Base-by-base conservation (phyloP, 1,140 invertebrate genomes). In the Bombus confusus region DNA sequence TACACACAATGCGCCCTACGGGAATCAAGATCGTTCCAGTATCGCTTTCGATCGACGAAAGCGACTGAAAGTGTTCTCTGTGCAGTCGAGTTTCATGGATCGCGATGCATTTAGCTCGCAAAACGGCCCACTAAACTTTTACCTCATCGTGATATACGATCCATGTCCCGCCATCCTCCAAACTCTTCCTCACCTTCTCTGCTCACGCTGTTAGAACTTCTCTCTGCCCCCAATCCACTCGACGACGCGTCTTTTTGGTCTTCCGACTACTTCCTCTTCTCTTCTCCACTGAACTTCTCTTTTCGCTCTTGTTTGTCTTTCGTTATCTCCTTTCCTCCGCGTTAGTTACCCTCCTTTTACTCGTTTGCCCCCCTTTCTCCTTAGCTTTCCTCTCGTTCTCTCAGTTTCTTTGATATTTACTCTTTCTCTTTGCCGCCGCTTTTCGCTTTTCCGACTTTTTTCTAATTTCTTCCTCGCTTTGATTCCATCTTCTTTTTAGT, bases 71-170 rank as follows among this genome's bases (percentile, higher is more conserved):
- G 74, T 83, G 62, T 41, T 77, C 74, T 6, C 10, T 13, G 25
- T 28, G 25, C 47, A 25, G 43, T 43, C 28, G 28, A 52, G 43
- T 39, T 77, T 52, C 28, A 59, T 31, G 75, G 71, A 59, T 64
- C 77, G 37, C 15, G 72, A 62, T 80, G 78, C 39, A 57, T 85
- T 73, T 73, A 59, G 34, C n/a, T 12, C 39, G 57, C 34, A 52
- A 47, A 80, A 73, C 41, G 76, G 31, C 39, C 47, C 57, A 57
- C 57, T 85, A 74, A 74, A 85, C 57, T 85, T 80, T 74, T 81
- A 74, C 69, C 47, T 85, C 52, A 66, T 74, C 34, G 69, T 43
- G 78, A 81, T 74, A 74, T 47, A 85, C 78, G 78, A 81, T 34
- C 64, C 6, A 31, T 39, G 28, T 66, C 0, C 8, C 18, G 15